phyloP scores from a whole-genome alignment of 2,888 invertebrate genomes.

The Pandemis heparana region DNA sequence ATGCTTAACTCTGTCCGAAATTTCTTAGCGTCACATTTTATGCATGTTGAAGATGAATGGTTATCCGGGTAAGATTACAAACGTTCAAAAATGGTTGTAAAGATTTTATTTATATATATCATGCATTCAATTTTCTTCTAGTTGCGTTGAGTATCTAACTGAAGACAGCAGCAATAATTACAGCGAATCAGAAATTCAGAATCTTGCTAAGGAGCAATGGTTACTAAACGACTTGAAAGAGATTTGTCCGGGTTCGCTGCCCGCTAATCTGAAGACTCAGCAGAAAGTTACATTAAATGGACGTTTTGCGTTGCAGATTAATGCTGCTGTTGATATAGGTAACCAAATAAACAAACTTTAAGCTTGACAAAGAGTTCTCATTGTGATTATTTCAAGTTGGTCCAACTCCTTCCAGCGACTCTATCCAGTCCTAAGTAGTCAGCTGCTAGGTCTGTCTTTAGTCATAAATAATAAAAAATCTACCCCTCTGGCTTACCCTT shows the following conservation, averaged over 20 bases:
- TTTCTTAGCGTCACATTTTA: slow-evolving; percentile 65
- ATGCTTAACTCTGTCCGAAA: slow-evolving; percentile 61
- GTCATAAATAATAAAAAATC: no score
- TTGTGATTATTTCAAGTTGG: background rate
- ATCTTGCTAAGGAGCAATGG: slow-evolving; percentile 88
- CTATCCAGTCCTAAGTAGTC: no score
- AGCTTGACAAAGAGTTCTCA: background rate
- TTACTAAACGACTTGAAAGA: slow-evolving; percentile 87
- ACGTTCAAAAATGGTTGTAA: background rate
- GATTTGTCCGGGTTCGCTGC: slow-evolving; percentile 87
- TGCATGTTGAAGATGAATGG: slow-evolving; percentile 76
- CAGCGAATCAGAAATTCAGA: slow-evolving; percentile 79
- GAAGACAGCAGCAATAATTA: slow-evolving; percentile 71
- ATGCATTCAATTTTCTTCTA: slow-evolving; percentile 47
- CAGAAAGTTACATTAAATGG: slow-evolving; percentile 80
- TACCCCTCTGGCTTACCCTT: no score
- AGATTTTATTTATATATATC: background rate
- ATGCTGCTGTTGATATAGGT: slow-evolving; percentile 87
- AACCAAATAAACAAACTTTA: slow-evolving; percentile 47
- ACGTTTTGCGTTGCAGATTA: slow-evolving; percentile 87
- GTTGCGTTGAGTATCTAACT: slow-evolving; percentile 84
- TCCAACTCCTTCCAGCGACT: no score
- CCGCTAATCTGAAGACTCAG: slow-evolving; percentile 79
- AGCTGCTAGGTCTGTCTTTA: no score
- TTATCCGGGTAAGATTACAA: slow-evolving; percentile 65